Percentiles rank a stretch among this genome's conserved stretches.
Conservation (phyloP, 2,113 vertebrate genomes). For the Cavia porcellus region DNA sequence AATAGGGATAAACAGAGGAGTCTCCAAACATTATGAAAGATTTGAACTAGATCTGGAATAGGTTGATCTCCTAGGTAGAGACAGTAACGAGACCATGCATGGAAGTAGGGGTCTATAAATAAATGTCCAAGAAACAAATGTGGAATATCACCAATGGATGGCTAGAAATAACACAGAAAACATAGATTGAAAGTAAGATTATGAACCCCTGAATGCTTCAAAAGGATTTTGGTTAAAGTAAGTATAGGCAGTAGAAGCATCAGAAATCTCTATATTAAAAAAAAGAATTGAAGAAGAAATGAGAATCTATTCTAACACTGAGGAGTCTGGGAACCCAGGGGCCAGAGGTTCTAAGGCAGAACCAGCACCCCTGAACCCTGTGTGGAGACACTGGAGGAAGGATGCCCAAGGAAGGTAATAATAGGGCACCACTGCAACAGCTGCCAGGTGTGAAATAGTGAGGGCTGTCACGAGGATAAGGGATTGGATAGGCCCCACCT, state of each 20-base stretch:
- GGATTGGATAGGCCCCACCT: too few species aligned
- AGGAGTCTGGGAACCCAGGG: background rate
- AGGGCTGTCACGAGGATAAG: background rate
- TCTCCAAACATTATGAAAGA: background rate
- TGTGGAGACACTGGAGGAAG: background rate
- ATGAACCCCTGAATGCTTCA: background rate
- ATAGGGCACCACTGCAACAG: background rate
- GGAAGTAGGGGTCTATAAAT: background rate
- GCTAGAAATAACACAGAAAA: background rate
- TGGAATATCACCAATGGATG: background rate
- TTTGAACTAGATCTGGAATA: background rate
- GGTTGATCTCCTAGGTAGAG: background rate
- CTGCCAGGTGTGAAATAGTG: background rate
- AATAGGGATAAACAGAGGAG: background rate
- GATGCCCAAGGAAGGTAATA: background rate
- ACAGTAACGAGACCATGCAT: background rate
- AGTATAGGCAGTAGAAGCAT: background rate
- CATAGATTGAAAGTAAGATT: background rate
- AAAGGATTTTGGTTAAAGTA: conserved; percentile 20
- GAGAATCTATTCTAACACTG: background rate
- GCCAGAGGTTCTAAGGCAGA: background rate
- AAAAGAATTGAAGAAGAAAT: background rate
- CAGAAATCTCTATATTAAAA: background rate
- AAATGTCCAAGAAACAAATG: background rate
- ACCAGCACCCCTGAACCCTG: background rate